phyloP scores from a whole-genome alignment of 1,140 invertebrate genomes.

The Nixonia krombeini region DNA sequence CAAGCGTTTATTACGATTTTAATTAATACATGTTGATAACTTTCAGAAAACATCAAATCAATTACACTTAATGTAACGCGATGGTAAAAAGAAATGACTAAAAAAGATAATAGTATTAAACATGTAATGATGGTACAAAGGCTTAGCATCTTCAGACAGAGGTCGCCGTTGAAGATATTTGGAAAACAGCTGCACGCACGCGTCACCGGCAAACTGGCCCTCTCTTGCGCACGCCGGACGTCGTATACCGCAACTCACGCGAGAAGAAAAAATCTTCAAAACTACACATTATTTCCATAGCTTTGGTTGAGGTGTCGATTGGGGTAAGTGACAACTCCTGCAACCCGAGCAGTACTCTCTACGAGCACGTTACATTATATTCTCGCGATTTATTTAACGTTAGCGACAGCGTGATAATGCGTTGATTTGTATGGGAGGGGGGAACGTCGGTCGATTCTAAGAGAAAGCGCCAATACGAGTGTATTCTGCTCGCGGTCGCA shows the following conservation, averaged over 20 bases:
- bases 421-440: constrained; percentile 46
- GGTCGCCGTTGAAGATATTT: background rate
- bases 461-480: constrained; percentile 42
- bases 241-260: constrained; percentile 33
- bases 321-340: constrained; percentile 42
- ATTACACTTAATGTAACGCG: no score
- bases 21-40: no score
- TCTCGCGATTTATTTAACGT: constrained; percentile 30
- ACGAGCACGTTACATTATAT: constrained; percentile 10
- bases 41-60: no score
- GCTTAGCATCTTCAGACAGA: background rate
- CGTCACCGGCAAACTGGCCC: constrained; percentile 48
- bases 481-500: constrained; percentile 29
- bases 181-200: constrained; percentile 27
- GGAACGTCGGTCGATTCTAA: constrained; percentile 31
- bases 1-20: no score
- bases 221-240: constrained; percentile 53
- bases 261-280: constrained; percentile 38
- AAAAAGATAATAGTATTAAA: no score
- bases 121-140: no score
- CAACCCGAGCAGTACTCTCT: constrained; percentile 11
- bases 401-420: constrained; percentile 23
- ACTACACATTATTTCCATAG: constrained; percentile 24
- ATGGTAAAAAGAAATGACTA: no score
- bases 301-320: constrained; percentile 29